These are phyloP conservation scores for Pionites leucogaster DNA, from an alignment of 2,113 vertebrate species.

Conservation along the genomic window DNA sequence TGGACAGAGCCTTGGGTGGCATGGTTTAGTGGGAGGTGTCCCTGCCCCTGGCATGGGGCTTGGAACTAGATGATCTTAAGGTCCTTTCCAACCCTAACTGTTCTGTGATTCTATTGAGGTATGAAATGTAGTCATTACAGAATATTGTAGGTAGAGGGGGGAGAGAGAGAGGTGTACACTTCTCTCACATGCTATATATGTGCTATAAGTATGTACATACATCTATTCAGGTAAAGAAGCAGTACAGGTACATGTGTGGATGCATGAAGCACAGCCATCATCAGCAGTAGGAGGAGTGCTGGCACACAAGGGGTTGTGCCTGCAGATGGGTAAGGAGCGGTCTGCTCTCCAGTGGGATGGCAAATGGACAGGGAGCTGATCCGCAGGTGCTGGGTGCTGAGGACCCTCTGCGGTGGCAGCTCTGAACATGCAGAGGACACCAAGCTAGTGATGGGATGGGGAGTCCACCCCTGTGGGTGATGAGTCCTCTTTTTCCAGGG, in stretches of 20 bases:
- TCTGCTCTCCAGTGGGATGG: neutral
- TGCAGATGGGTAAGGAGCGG: fast-evolving
- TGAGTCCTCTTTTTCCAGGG: neutral
- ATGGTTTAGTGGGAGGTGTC: no score
- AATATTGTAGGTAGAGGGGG: fast-evolving
- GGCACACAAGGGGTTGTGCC: fast-evolving
- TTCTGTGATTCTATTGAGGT: no score
- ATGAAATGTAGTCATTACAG: fast-evolving
- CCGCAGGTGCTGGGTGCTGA: neutral
- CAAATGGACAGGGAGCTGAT: neutral
- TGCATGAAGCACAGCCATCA: fast-evolving
- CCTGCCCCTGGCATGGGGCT: no score
- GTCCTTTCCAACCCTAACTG: no score
- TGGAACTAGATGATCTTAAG: no score
- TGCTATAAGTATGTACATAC: fast-evolving
- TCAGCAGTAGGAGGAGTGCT: neutral
- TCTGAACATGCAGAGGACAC: neutral
- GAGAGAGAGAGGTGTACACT: neutral
- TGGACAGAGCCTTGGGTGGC: no score
- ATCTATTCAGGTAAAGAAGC: neutral
- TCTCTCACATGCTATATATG: fast-evolving
- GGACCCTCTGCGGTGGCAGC: neutral
- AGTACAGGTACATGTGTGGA: fast-evolving
- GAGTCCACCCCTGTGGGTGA: no score
- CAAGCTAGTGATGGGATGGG: fast-evolving